Base-by-base conservation (phyloP, 2,113 vertebrate genomes). In the Sinocyclocheilus anophthalmus region DNA sequence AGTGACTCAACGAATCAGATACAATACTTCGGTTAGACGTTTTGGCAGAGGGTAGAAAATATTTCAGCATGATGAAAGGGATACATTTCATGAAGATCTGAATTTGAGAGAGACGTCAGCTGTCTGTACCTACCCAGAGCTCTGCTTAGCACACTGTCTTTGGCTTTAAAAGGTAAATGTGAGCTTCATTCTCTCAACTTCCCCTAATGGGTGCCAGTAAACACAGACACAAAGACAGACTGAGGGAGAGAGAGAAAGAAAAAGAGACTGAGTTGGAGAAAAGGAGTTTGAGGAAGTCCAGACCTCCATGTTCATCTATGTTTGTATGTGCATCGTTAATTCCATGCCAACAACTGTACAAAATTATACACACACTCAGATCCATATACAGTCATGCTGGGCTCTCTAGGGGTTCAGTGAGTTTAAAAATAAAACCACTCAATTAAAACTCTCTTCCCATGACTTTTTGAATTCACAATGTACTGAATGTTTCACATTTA, bases 161-260 rank as follows among this genome's bases (percentile, higher is more conserved):
- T 90, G 89, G 83, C 89, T 90, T 90, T 89, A 91, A 90, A 91
- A 88, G 90, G 90, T 75, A 86, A 91, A 85, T 67, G 69, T 33
- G 61, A 67, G 85, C 69, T 79, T 83, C 76, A n/a, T 76, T 69
- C 57, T 81, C 72, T 76, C 42, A 67, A 80, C 73, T 83, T 75
- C 57, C 26, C 69, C 67, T 33, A 57, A 42, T 20, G 65, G 61
- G 84, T 86, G 82, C 84, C 84, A 88, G 76, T 85, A 88, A 88
- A 88, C 86, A 82, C 39, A 26, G 63, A 30, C 12, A 81, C 5
- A 72, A 30, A 55, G 22, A 59, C 20, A 72, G 20, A 73, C 33
- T 48, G 53, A 39, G 80, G 0, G 39, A 39, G 7, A 39, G 69
- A 76, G 80, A 83, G 80, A 75, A 20, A 24, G 37, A 59, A 10